Conservation (phyloP, 2,888 invertebrate species). For the Scaptomyza polygonia region DNA sequence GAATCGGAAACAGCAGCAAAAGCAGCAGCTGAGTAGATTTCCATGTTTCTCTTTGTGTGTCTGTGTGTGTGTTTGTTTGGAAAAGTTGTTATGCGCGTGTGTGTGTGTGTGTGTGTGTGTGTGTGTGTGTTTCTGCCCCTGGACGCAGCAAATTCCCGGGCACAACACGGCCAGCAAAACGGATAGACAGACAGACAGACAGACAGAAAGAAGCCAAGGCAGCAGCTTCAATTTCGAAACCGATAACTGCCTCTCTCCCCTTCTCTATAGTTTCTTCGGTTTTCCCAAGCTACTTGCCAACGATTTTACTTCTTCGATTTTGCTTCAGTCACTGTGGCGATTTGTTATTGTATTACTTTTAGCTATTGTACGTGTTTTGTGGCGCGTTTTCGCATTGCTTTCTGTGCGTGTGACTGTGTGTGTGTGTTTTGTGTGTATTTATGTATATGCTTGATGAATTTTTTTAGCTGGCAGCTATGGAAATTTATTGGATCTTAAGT, state of each 20-base stretch:
- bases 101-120: constrained; percentile 20
- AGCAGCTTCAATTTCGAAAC: constrained; percentile 27
- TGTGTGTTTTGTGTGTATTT: constrained; percentile 19
- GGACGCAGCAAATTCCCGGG: constrained; percentile 62
- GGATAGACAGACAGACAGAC: constrained; percentile 12
- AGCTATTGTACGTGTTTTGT: constrained; percentile 51
- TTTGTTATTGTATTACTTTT: constrained; percentile 62
- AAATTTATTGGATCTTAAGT: constrained; percentile 49
- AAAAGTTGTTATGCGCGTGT: constrained; percentile 11
- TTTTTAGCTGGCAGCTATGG: constrained; percentile 35
- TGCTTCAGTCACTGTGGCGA: constrained; percentile 35
- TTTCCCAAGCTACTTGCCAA: constrained; percentile 18
- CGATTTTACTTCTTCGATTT: constrained; percentile 22
- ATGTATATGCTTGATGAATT: constrained; percentile 55
- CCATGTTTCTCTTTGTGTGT: constrained; percentile 57
- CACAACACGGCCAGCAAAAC: constrained; percentile 29
- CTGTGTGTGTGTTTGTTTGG: constrained; percentile 21
- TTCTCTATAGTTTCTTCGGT: constrained; percentile 21
- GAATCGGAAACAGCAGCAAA: constrained; percentile 14
- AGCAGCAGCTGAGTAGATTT: constrained; percentile 70
- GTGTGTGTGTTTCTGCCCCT: constrained; percentile 33
- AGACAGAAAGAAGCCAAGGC: constrained; percentile 36
- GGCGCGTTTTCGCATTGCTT: constrained; percentile 27
- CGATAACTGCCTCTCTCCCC: background rate
- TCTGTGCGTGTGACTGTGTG: background rate